Evolutionary conservation across 2,797 vertebrate species (phyloP).

Genomic region (Onychomys arenicola): DNA sequence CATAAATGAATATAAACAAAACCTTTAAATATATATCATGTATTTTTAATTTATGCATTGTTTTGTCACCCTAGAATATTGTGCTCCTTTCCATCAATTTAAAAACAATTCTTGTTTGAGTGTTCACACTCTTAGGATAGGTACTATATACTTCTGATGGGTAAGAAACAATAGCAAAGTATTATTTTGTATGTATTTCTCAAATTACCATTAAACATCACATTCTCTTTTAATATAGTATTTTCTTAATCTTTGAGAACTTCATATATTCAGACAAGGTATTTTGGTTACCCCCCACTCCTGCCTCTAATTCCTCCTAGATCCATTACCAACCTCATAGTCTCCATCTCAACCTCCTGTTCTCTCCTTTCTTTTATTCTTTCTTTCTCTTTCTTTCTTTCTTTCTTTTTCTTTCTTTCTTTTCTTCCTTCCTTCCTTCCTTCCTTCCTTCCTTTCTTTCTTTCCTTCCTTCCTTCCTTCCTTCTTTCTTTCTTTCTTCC

Average conservation of each 20-base stretch:
- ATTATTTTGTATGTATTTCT: background rate
- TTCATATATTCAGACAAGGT: background rate
- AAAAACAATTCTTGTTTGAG: background rate
- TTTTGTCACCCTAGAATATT: background rate
- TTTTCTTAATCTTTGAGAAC: background rate
- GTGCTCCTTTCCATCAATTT: background rate
- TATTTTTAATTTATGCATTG: background rate
- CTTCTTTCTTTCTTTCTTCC: background rate
- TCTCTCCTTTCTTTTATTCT: background rate
- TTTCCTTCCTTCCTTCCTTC: background rate
- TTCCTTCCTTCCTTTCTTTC: background rate
- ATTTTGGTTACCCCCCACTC: background rate
- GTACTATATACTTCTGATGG: background rate
- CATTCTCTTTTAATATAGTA: background rate
- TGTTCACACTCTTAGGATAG: background rate
- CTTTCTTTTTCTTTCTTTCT: no score
- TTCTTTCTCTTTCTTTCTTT: background rate
- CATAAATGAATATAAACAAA: background rate
- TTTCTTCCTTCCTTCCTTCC: no score
- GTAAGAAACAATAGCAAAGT: background rate
- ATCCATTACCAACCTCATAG: background rate
- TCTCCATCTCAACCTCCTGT: background rate
- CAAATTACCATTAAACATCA: background rate
- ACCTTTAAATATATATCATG: background rate
- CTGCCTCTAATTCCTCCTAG: background rate